Evolutionary conservation across 2,797 vertebrate species (phyloP), one percentile per base, ranked within the genome.

Genomic region (Coilia nasus): DNA sequence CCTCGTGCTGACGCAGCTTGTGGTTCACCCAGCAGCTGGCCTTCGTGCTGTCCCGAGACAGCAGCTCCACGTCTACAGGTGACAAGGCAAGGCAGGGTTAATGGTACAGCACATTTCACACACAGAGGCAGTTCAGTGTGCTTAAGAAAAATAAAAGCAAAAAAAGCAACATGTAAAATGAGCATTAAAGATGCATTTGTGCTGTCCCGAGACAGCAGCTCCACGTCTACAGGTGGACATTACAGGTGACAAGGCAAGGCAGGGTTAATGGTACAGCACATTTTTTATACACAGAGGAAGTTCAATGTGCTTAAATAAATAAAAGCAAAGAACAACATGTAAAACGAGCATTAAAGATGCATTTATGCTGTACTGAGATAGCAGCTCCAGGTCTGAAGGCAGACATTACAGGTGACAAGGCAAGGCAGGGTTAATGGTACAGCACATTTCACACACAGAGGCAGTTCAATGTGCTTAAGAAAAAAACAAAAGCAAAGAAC

Each of bases 11-110:
- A 31, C 94, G 92, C 88, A 96, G 91, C 86, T 93, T 94, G 44
- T 95, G 94, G 71, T 93, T 95, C 85, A 95, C 90, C 95, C 95
- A 96, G 91, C 96, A 96, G 59, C 95, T 96, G 86, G 94, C 95
- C 85, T 95, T 94, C 0, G 92, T 93, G 90, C 95, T 96, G 85
- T 95, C 95, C 89, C 91, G 86, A 0, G 94, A 94, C 81, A 96
- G 87, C 14, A 96, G 83, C 91, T 96, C 94, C 88, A 96, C 95
- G 84, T 95, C 96, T 96, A 85, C 21, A 84, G 81, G 1, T 5
- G 11, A 15, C 10, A 67, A 83, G 7, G 15, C 28, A 71, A 25
- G 5, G 4, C 15, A 1, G 44, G 17, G 54, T 17, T 56, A 47
- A 31, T 50, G 83, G 19, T 81, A 82, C 56, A 46, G 44, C 46